Evolutionary conservation across 2,113 vertebrate species (phyloP), one percentile per base, ranked within the genome.

Genomic region (Chascanopsetta lugubris): DNA sequence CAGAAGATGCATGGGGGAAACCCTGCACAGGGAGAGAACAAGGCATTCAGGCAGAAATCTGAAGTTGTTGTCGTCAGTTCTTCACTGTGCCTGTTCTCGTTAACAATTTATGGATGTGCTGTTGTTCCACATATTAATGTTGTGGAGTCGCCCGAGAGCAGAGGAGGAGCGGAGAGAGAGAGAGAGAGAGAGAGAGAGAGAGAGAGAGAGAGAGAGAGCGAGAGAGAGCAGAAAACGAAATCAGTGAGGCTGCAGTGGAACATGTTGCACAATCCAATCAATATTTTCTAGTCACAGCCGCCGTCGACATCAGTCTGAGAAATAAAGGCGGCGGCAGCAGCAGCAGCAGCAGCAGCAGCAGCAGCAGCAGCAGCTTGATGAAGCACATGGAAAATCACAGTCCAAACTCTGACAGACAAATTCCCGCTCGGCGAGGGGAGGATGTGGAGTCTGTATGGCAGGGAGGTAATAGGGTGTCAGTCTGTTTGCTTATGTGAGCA

Each of bases 181-280:
- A 36, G 34, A 36, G 34, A 30, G 46, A 60, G 27, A 55, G 71
- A 40, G n/a, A n/a, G 34, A 60, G 70, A 68, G 56, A 49, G 66
- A 82, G 59, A 85, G 65, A 59, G 77, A 65, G 73, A 72, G 61
- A 80, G 76, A 69, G 74, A 54, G n/a, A n/a, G 34, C 56, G 70
- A 68, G 56, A 49, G 45, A 60, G 26, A 49, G 24, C 60, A 69
- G 57, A 62, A 60, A 22, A 67, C 72, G 48, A 72, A 77, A 85
- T 88, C 73, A 70, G 77, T 64, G 27, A 69, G 69, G 77, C 76
- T 75, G 78, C 79, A 79, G 77, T 18, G 60, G 80, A 85, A 86
- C 81, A 83, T 70, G 75, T 88, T 84, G 83, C 85, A 87, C 81
- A 89, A 88, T 78, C 75, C 64, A 79, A 88, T 88, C 83, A 86